These are phyloP conservation scores for Syritta pipiens DNA, from an alignment of 2,888 invertebrate species.

Conservation along the genomic window DNA sequence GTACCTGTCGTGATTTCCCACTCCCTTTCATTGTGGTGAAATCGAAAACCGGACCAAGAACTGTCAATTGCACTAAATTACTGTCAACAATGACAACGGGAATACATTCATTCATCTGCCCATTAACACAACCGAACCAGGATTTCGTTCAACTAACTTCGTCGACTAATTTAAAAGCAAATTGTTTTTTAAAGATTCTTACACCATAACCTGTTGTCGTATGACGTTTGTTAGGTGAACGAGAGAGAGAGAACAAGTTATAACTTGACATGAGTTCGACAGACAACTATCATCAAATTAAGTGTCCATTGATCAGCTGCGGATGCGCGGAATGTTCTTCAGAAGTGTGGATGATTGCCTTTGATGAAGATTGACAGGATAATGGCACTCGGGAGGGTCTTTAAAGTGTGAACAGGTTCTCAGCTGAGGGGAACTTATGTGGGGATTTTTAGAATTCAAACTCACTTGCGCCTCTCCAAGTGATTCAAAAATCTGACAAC, in stretches of 20 bases:
- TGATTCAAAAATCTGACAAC: no score
- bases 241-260: neutral
- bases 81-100: neutral
- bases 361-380: no score
- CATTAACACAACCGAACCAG: neutral
- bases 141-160: neutral
- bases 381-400: no score
- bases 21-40: slow-evolving; percentile 5
- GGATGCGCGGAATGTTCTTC: no score
- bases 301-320: no score
- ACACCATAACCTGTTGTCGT: slow-evolving; percentile 1
- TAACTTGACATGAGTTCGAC: slow-evolving; percentile 2
- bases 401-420: no score
- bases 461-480: no score
- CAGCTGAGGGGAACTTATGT: no score
- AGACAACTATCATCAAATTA: neutral
- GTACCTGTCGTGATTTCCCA: neutral
- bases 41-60: neutral
- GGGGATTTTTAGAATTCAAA: no score
- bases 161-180: neutral
- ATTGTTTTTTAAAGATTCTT: neutral
- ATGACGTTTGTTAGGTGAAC: neutral
- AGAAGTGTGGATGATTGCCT: no score
- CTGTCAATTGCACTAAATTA: neutral
- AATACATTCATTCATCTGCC: neutral